Conservation (phyloP, 2,888 invertebrate genomes). For the Clunio marinus region DNA sequence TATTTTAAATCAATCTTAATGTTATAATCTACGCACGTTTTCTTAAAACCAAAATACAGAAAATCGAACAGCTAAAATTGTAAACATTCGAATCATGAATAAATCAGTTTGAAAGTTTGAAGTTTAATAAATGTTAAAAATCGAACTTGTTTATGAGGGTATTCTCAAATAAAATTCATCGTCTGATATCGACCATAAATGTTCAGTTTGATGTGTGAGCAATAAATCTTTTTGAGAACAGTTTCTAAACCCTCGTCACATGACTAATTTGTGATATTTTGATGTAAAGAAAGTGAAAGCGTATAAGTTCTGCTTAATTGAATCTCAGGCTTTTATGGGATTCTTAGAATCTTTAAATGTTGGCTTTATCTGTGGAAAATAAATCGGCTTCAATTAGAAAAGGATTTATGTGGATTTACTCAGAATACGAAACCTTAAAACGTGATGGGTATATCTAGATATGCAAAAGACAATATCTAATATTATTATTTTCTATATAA, state of each 20-base stretch:
- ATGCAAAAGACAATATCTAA: too few relatives aligned
- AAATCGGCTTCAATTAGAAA: neutral
- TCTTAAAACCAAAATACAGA: too few relatives aligned
- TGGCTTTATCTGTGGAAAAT: neutral
- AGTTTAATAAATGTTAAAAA: conserved; percentile 4
- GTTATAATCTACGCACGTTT: too few relatives aligned
- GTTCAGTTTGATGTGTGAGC: neutral
- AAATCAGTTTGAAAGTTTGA: neutral
- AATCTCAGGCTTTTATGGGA: neutral
- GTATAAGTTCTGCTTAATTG: neutral
- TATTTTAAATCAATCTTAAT: too few relatives aligned
- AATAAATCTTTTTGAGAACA: neutral
- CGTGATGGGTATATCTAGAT: too few relatives aligned
- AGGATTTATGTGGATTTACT: too few relatives aligned
- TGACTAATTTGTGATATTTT: neutral
- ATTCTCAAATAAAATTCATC: neutral
- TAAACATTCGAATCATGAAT: too few relatives aligned
- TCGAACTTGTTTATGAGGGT: neutral
- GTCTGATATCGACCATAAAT: too few relatives aligned
- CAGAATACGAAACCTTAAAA: too few relatives aligned
- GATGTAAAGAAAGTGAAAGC: too few relatives aligned
- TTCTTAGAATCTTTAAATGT: neutral
- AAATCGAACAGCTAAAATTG: neutral
- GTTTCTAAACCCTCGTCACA: neutral
- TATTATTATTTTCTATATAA: too few relatives aligned